A percentile compares a stretch with the other conserved stretches of the same genome.
Evolutionary conservation across 1,140 invertebrate genomes (phyloP).

Genomic region (Platyscapa corneri): DNA sequence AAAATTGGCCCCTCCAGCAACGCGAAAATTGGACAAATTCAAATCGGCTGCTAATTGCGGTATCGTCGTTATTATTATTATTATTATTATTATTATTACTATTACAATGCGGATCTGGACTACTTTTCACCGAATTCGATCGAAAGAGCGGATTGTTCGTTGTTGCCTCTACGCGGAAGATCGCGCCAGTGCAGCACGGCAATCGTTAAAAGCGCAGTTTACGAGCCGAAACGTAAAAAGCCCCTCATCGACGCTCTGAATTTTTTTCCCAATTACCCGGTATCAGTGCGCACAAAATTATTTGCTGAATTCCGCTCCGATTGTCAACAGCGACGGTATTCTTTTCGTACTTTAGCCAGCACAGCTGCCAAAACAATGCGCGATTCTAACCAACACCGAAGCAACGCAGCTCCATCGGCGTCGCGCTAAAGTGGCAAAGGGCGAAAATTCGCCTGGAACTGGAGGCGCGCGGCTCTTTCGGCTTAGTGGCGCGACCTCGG

Average conservation of each 20-base stretch:
- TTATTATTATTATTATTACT: too few species aligned
- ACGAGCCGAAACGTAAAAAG: too few species aligned
- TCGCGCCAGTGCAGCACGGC: background rate
- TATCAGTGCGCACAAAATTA: too few species aligned
- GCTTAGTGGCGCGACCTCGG: background rate
- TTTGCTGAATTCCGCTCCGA: background rate
- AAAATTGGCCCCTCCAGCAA: background rate
- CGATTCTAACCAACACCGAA: too few species aligned
- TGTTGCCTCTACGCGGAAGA: too few species aligned
- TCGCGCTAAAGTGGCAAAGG: background rate
- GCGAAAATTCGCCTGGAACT: background rate
- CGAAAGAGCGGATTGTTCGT: too few species aligned
- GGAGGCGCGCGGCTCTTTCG: conserved; percentile 50
- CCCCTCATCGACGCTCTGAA: background rate
- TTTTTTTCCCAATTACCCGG: too few species aligned
- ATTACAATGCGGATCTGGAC: too few species aligned
- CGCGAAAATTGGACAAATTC: background rate
- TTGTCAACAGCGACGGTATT: too few species aligned
- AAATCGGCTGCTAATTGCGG: background rate
- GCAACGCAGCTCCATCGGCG: background rate
- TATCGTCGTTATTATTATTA: too few species aligned
- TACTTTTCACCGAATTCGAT: too few species aligned
- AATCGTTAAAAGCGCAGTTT: background rate
- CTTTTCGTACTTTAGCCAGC: too few species aligned
- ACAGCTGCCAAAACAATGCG: background rate